phyloP scores from a whole-genome alignment of 2,888 invertebrate species.

The Nasonia oneida region DNA sequence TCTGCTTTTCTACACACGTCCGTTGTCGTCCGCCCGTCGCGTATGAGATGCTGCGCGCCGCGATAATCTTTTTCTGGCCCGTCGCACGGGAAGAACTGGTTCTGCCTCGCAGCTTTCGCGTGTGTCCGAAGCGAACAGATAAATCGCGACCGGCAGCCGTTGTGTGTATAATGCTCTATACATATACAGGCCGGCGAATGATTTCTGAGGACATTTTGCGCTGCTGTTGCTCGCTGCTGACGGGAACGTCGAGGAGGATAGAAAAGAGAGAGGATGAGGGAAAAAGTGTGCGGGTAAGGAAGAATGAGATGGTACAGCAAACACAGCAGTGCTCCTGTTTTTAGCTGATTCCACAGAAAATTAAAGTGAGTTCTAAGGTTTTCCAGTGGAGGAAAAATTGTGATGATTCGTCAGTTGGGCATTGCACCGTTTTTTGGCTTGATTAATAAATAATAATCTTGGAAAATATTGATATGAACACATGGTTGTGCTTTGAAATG shows the following conservation, averaged over 20 bases:
- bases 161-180: neutral
- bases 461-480: no score
- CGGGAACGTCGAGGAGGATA: neutral
- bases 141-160: constrained; percentile 27
- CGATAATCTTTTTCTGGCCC: constrained; percentile 37
- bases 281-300: neutral
- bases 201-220: neutral
- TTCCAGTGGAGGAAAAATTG: neutral
- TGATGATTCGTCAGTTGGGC: no score
- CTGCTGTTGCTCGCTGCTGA: neutral
- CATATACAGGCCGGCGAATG: neutral
- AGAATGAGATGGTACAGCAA: neutral
- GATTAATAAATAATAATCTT: neutral
- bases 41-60: neutral
- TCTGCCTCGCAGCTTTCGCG: constrained; percentile 15
- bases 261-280: neutral
- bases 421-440: neutral
- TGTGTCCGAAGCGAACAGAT: constrained; percentile 32
- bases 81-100: constrained; percentile 36
- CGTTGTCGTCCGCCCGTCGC: neutral
- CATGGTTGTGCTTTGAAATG: no score
- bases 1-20: neutral
- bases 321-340: neutral
- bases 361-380: neutral
- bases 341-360: constrained; percentile 12